Percentiles rank a stretch among this genome's conserved stretches.
Conservation (phyloP, 2,888 invertebrate genomes). For the Ctenicera cuprea region DNA sequence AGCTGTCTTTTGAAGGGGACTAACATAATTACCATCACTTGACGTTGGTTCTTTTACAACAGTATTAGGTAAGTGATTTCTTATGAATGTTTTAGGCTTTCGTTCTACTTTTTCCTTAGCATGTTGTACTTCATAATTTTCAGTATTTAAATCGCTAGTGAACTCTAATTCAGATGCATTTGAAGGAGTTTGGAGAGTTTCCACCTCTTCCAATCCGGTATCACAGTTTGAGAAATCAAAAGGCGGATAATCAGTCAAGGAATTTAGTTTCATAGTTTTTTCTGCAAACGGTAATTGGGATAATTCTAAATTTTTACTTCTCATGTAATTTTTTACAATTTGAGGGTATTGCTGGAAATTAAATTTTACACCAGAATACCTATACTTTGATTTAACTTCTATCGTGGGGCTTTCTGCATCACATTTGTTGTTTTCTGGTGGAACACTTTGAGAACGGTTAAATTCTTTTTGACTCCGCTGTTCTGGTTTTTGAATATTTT, state of each 20-base stretch:
- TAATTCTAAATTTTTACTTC: constrained; percentile 82
- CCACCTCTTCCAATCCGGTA: constrained; percentile 75
- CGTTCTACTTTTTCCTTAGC: constrained; percentile 57
- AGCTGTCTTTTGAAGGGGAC: constrained; percentile 26
- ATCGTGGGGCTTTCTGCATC: constrained; percentile 50
- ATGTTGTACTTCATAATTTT: constrained; percentile 54
- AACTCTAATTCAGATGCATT: constrained; percentile 85
- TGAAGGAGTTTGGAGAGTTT: constrained; percentile 83
- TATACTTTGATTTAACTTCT: constrained; percentile 69
- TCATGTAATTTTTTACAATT: constrained; percentile 85
- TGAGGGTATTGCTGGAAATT: constrained; percentile 85
- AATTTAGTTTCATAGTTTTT: constrained; percentile 74
- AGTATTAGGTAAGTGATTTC: constrained; percentile 72
- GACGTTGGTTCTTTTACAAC: constrained; percentile 67
- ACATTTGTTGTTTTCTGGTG: constrained; percentile 62
- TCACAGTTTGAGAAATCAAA: constrained; percentile 61
- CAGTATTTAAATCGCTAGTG: constrained; percentile 69
- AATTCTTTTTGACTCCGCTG: constrained; percentile 43
- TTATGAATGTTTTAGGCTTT: constrained; percentile 72
- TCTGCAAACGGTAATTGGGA: constrained; percentile 77
- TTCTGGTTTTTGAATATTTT: constrained; percentile 22
- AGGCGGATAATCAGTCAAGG: constrained; percentile 50
- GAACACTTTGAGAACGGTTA: constrained; percentile 66
- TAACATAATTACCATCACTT: constrained; percentile 2
- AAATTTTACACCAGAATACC: constrained; percentile 84